A percentile compares a stretch with the other conserved stretches of the same genome.
Conservation (phyloP, 2,113 vertebrate species). For the Mixornis gularis region DNA sequence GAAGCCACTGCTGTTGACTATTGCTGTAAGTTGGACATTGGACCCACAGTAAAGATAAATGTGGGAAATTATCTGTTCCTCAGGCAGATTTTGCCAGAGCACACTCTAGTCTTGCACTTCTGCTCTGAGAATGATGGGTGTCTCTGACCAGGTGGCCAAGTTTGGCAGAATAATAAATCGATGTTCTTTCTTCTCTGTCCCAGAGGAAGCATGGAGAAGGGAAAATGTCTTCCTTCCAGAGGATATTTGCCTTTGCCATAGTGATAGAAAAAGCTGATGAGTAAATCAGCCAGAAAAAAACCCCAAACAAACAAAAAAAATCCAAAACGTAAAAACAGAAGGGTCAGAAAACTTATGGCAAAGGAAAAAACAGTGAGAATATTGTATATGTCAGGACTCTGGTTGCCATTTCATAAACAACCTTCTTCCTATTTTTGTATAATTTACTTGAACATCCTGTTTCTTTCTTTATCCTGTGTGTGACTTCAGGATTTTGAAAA, state of each 20-base stretch:
- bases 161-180: not conserved
- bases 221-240: constrained; percentile 42
- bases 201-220: constrained; percentile 2
- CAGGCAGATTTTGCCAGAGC: not conserved
- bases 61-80: not conserved
- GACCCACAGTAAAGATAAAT: not conserved
- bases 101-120: not conserved
- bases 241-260: constrained; percentile 66
- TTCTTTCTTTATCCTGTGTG: constrained; percentile 55
- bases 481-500: constrained; percentile 32
- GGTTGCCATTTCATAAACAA: constrained; percentile 37
- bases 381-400: constrained; percentile 45
- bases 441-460: constrained; percentile 64
- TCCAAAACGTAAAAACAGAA: not conserved
- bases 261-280: constrained; percentile 44
- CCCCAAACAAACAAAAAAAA: not conserved
- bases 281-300: constrained; percentile 43
- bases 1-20: not conserved
- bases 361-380: constrained; percentile 43
- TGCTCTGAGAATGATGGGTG: not conserved
- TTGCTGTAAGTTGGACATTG: not conserved
- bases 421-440: constrained; percentile 56
- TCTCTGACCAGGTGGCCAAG: not conserved
- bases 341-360: constrained; percentile 33
- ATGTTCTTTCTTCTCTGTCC: constrained; percentile 9